Percentiles rank a stretch among this genome's conserved stretches.
phyloP scores from a whole-genome alignment of 1,140 invertebrate species.

The Megathymus violae region DNA sequence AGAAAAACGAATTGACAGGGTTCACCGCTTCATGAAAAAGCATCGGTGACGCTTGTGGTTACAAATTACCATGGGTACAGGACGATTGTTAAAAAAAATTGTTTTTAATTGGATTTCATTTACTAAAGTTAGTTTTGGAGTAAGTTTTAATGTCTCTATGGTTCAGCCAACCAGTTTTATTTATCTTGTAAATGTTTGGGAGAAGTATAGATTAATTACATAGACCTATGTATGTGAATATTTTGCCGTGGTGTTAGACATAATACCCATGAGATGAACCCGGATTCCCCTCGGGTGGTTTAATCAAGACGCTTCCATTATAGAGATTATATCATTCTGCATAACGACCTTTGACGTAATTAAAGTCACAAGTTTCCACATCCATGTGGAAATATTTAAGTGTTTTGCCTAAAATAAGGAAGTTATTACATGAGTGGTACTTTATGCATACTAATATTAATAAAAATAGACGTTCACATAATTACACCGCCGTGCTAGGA shows the following conservation, averaged over 20 bases:
- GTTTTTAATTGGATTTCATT: too few relatives aligned
- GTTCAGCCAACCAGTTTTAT: neutral
- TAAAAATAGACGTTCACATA: too few relatives aligned
- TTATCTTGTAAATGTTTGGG: neutral
- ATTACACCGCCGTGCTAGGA: too few relatives aligned
- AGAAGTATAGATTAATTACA: neutral
- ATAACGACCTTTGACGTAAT: conserved; percentile 15
- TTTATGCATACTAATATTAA: too few relatives aligned
- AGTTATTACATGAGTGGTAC: too few relatives aligned
- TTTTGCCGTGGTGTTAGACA: conserved; percentile 11
- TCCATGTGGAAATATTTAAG: neutral
- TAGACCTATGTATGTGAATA: neutral
- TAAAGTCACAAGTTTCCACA: conserved; percentile 10
- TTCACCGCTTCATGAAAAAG: too few relatives aligned
- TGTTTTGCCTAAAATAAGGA: neutral
- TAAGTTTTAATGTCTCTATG: neutral
- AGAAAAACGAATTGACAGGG: too few relatives aligned
- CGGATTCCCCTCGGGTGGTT: conserved; percentile 27
- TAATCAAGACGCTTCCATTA: conserved; percentile 30
- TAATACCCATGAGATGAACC: conserved; percentile 30
- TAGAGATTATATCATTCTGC: conserved; percentile 26
- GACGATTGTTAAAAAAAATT: too few relatives aligned
- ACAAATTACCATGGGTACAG: too few relatives aligned
- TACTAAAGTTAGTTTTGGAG: too few relatives aligned
- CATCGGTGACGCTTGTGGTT: too few relatives aligned